Percentiles rank a stretch among this genome's conserved stretches.
Evolutionary conservation across 1,140 invertebrate species (phyloP).

Genomic region (Drosophila insularis): DNA sequence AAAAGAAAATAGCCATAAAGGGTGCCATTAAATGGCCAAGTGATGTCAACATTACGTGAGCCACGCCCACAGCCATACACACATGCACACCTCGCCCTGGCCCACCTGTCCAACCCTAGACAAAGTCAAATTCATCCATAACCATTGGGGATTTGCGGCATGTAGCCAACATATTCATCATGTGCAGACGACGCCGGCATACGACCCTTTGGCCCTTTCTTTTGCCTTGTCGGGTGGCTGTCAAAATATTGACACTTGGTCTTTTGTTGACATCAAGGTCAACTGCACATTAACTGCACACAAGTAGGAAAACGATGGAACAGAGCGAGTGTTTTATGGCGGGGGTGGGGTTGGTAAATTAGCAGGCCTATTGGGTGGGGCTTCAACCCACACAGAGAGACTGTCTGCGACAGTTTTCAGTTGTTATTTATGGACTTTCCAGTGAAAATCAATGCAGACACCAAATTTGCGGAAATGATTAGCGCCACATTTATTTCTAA

Average conservation of each 20-base stretch:
- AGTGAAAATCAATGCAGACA: conserved; percentile 29
- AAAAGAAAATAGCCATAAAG: conserved; percentile 53
- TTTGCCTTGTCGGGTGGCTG: conserved; percentile 28
- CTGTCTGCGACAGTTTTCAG: conserved; percentile 54
- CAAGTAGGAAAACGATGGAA: conserved; percentile 3
- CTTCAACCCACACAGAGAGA: too few relatives aligned
- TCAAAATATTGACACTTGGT: conserved; percentile 75
- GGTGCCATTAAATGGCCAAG: conserved; percentile 64
- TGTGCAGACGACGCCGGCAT: conserved; percentile 5
- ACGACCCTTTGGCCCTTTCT: neutral
- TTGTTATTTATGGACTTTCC: neutral
- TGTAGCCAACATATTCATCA: conserved; percentile 70
- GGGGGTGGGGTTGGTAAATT: neutral
- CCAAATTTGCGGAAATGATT: conserved; percentile 54
- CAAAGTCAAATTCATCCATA: conserved; percentile 58
- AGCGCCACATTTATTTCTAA: conserved; percentile 70
- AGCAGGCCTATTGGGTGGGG: conserved; percentile 34
- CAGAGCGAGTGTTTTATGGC: neutral
- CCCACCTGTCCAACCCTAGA: neutral
- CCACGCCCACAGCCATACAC: conserved; percentile 35
- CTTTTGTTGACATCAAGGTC: conserved; percentile 73
- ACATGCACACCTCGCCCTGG: neutral
- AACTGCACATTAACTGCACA: conserved; percentile 72
- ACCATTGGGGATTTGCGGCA: conserved; percentile 65
- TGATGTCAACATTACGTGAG: conserved; percentile 71